These are phyloP conservation scores for Dorcus parallelipipedus DNA, from an alignment of 2,888 invertebrate genomes.

Conservation along the genomic window DNA sequence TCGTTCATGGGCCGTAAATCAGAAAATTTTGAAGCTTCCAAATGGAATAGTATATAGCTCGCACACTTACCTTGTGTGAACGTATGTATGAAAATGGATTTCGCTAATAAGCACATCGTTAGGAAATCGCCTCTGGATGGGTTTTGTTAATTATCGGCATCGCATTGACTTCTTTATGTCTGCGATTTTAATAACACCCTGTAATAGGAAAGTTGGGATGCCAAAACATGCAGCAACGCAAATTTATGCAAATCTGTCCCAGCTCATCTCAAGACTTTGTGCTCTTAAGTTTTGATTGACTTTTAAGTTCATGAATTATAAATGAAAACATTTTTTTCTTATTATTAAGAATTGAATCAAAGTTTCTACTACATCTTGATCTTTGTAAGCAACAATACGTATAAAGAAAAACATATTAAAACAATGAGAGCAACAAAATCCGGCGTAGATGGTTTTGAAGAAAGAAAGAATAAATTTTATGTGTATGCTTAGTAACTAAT, in stretches of 20 bases:
- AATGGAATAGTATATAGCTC: no score
- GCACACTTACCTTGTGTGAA: no score
- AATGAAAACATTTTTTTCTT: slow-evolving; percentile 7
- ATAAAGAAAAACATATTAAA: no score
- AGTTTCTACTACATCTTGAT: no score
- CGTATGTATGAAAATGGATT: background rate
- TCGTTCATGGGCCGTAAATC: no score
- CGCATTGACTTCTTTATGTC: background rate
- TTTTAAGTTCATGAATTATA: slow-evolving; percentile 37
- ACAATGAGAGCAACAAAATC: no score
- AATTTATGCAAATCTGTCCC: slow-evolving; percentile 31
- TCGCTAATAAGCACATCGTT: slow-evolving; percentile 5
- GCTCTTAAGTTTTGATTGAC: slow-evolving; percentile 28
- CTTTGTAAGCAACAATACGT: no score
- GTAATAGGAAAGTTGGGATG: background rate
- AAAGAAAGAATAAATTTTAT: no score
- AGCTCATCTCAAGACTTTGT: slow-evolving; percentile 24
- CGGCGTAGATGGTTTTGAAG: no score
- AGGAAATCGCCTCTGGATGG: background rate
- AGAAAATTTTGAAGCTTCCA: no score
- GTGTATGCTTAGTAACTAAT: no score
- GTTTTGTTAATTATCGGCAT: slow-evolving; percentile 2
- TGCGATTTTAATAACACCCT: background rate
- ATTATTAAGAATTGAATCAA: no score
- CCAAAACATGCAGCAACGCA: slow-evolving; percentile 4